phyloP scores from a whole-genome alignment of 1,140 invertebrate genomes.

The Procambarus virginalis region DNA sequence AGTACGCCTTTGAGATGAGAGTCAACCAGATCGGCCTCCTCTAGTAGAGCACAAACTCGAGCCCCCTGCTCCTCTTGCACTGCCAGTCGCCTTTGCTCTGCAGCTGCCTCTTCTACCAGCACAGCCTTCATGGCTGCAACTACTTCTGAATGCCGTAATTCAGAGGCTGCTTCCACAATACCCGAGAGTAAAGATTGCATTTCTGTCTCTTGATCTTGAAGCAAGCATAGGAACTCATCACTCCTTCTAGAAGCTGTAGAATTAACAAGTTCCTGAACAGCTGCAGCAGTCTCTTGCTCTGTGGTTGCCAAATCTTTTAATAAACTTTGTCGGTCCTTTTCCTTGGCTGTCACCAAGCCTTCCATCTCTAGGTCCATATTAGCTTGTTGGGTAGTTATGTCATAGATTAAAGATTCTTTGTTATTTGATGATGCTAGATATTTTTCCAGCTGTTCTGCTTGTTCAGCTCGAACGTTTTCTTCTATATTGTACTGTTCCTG shows the following conservation, averaged over 20 bases:
- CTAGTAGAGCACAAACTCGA: constrained; percentile 82
- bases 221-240: constrained; percentile 54
- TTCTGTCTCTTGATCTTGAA: constrained; percentile 63
- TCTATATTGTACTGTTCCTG: constrained; percentile 59
- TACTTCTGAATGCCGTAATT: constrained; percentile 70
- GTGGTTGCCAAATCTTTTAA: constrained; percentile 47
- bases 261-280: constrained; percentile 55
- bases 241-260: constrained; percentile 73
- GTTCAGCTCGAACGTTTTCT: constrained; percentile 61
- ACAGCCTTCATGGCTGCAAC: constrained; percentile 75
- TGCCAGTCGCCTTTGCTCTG: constrained; percentile 79
- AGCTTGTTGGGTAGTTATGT: constrained; percentile 58
- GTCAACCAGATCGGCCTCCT: constrained; percentile 83
- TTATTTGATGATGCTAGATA: constrained; percentile 51
- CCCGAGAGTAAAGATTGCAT: constrained; percentile 56
- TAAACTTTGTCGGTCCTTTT: constrained; percentile 53
- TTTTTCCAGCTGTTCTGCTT: constrained; percentile 62
- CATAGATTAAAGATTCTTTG: constrained; percentile 59
- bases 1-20: constrained; percentile 81
- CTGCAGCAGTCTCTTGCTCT: constrained; percentile 54
- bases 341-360: constrained; percentile 56
- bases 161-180: constrained; percentile 68
- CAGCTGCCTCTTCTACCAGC: constrained; percentile 76
- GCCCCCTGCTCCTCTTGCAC: constrained; percentile 84
- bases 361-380: constrained; percentile 56